These are phyloP conservation scores for Ariopsis seemanni DNA, from an alignment of 2,113 vertebrate species.

Conservation along the genomic window DNA sequence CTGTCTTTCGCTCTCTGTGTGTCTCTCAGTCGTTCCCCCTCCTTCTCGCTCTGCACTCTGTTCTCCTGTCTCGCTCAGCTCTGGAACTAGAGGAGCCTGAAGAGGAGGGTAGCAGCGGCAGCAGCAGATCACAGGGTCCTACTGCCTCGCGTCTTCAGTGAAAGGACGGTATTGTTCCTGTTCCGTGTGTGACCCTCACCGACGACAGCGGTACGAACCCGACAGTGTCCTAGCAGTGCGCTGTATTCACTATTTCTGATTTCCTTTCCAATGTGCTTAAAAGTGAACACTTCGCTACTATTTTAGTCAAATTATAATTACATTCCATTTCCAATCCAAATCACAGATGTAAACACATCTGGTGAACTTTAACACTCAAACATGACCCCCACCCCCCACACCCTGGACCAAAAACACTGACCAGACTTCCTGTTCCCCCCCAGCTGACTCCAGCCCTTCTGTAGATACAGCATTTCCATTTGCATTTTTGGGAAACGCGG, in stretches of 20 bases:
- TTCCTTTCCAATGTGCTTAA: too few relatives aligned
- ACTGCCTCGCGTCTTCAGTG: conserved; percentile 57
- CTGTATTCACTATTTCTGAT: too few relatives aligned
- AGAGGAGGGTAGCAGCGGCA: conserved; percentile 49
- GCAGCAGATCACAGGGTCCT: conserved; percentile 71
- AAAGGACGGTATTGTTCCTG: conserved; percentile 57
- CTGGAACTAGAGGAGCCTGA: conserved; percentile 65
- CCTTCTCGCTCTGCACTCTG: conserved; percentile 54
- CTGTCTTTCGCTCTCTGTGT: conserved; percentile 57
- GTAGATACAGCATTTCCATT: neutral
- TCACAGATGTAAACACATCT: neutral
- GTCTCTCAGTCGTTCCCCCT: conserved; percentile 54
- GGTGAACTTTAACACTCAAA: neutral
- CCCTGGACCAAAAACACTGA: neutral
- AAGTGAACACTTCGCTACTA: neutral
- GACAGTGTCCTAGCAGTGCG: neutral
- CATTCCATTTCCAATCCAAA: neutral
- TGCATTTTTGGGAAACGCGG: neutral
- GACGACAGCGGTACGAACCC: neutral
- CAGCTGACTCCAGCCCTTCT: too few relatives aligned
- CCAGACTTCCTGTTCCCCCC: neutral
- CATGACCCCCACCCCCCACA: neutral
- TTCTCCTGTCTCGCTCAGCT: conserved; percentile 62
- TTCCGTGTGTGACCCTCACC: conserved; percentile 15
- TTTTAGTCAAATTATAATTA: neutral